A percentile compares a stretch with the other conserved stretches of the same genome.
phyloP scores from a whole-genome alignment of 2,797 vertebrate species.

The Craterocephalus amniculus region DNA sequence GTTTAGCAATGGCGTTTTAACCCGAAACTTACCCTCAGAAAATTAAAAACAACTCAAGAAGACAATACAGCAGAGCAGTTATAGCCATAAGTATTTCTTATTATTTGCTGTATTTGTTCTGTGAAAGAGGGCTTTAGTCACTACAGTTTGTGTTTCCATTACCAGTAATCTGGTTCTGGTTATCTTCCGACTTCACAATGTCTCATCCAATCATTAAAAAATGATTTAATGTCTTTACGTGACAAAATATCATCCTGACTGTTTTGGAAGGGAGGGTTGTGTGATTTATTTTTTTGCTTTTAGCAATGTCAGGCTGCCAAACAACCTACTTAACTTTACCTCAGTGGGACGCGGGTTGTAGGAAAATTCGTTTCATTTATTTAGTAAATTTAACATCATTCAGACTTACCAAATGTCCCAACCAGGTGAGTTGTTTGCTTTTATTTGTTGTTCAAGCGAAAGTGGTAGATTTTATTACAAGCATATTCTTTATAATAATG shows the following conservation, averaged over 20 bases:
- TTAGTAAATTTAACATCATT: constrained; percentile 74
- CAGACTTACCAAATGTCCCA: constrained; percentile 59
- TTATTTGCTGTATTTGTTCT: neutral
- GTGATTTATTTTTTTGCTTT: neutral
- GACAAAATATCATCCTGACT: neutral
- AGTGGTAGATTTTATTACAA: neutral
- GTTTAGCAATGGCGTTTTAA: neutral
- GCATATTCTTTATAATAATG: neutral
- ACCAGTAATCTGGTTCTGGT: neutral
- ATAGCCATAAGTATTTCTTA: neutral
- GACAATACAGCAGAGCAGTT: neutral
- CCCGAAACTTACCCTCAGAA: neutral
- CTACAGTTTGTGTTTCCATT: neutral
- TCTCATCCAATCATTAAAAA: neutral
- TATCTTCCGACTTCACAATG: neutral
- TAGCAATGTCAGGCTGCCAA: constrained; percentile 51
- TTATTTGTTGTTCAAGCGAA: neutral
- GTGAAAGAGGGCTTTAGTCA: neutral
- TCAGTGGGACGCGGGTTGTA: constrained; percentile 68
- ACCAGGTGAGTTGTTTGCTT: constrained; percentile 65
- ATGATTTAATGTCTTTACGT: neutral
- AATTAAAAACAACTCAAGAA: neutral
- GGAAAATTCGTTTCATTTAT: constrained; percentile 80
- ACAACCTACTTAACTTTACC: constrained; percentile 69
- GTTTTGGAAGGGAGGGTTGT: neutral